Conservation (phyloP, 1,140 invertebrate species). For the Plodia interpunctella region DNA sequence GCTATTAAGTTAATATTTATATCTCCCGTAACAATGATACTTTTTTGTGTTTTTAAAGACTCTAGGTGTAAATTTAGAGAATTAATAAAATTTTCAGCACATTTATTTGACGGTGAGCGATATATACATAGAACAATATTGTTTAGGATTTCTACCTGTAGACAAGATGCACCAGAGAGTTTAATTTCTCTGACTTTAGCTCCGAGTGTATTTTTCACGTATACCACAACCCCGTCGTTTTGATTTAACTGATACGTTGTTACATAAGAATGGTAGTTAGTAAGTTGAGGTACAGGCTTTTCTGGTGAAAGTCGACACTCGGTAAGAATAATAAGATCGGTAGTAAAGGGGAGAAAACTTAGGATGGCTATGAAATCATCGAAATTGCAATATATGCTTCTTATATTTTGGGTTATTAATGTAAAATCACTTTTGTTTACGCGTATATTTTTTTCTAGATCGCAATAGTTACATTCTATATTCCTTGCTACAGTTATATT, state of each 20-base stretch:
- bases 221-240: neutral
- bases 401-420: neutral
- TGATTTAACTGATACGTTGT: neutral
- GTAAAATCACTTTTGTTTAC: slow-evolving; percentile 2
- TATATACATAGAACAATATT: neutral
- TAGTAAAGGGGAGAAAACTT: neutral
- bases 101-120: neutral
- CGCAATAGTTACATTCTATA: neutral
- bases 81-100: neutral
- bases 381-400: neutral
- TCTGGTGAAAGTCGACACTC: neutral
- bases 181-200: neutral
- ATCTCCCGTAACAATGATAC: neutral
- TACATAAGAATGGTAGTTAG: neutral
- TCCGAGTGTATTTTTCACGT: neutral
- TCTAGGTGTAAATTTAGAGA: neutral
- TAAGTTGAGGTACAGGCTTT: neutral
- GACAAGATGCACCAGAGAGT: neutral
- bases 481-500: neutral
- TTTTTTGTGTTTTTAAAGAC: neutral
- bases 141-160: neutral
- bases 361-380: neutral
- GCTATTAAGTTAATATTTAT: neutral
- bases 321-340: neutral
- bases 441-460: neutral